Base-by-base conservation (phyloP, 2,888 invertebrate genomes). In the Odontocerum albicorne region DNA sequence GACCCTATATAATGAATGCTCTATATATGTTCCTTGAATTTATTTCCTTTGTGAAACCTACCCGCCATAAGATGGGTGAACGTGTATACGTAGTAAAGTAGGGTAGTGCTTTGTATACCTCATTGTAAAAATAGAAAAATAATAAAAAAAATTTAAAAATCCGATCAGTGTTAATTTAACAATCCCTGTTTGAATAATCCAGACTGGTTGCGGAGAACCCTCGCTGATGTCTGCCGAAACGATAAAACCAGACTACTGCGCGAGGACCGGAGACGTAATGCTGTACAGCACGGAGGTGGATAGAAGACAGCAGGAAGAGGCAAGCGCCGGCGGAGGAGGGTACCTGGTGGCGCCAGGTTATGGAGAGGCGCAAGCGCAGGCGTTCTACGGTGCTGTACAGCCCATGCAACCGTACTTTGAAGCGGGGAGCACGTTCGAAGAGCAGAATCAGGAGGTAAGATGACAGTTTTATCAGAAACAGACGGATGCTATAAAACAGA, bases 371-470 rank as follows among this genome's bases (percentile, higher is more conserved):
- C 39, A 12, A 19, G 12, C 19, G 13, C 19, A 20, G n/a, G 31
- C 4, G 4, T 46, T 35, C 15, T 46, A 46, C 16, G 46, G 21
- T 3, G 20, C 17, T 17, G 35, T 35, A 3, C 32, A 31, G 7
- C 46, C n/a, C 20, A 13, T 46, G 46, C 33, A 13, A 6, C 56
- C 50, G 12, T 57, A 19, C 13, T 57, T 43, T 20, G 15, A 46
- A 10, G 6, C 12, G 6, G 54, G 42, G n/a, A 39, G 31, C 10
- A 6, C 38, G 10, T 57, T 51, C 13, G 57, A 52, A 12, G 57
- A 52, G 15, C 32, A 17, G 7, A 35, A 33, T 32, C 52, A n/a
- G 3, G 57, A 57, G 27, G 57, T 57, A 32, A 6, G 39, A 22
- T 10, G n/a, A n/a, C n/a, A n/a, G n/a, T n/a, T n/a, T n/a, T n/a